Base-by-base conservation (phyloP, 2,888 invertebrate species). In the Ecdyonurus torrentis region DNA sequence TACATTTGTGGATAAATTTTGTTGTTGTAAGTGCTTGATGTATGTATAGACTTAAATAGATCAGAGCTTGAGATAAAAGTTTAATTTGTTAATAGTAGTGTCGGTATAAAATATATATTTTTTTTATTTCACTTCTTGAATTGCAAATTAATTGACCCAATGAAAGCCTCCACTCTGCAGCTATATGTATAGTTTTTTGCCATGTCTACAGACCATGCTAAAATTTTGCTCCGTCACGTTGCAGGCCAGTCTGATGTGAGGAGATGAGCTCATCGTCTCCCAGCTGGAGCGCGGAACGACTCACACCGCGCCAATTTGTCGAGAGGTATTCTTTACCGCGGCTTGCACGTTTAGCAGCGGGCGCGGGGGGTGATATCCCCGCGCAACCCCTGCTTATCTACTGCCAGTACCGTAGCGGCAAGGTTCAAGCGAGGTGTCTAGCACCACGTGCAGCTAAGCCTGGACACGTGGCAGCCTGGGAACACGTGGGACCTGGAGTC, bases 311-410 rank as follows among this genome's bases (percentile, higher is more conserved):
- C 53, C 74, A 82, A 69, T 83, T 83, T 71, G 77, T 83, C 70
- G 81, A 82, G 69, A 78, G 79, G 73, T 82, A 81, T 70, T 81
- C 82, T 24, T 72, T 83, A 67, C 83, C 83, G 2, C 76, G 82
- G 64, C 81, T 83, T 24, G 82, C 82, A 68, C 75, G 78, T 69
- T 77, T 83, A 52, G 80, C 78, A 65, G 63, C 61, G 2, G 79
- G 78, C 61, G 77, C 78, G 67, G 79, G 80, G 65, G 73, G 73
- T n/a, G 71, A 75, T 62, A 66, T 67, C 59, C 67, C 71, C 20
- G 72, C 72, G 65, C 79, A 81, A 71, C 81, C 83, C 63, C 77
- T 84, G 72, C 75, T 84, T 66, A 73, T 84, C 70, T 84, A 83
- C 70, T 77, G 82, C 68, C 82, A 82, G 68, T 75, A 83, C 69